phyloP scores from a whole-genome alignment of 2,113 vertebrate species.

The Thymallus thymallus region DNA sequence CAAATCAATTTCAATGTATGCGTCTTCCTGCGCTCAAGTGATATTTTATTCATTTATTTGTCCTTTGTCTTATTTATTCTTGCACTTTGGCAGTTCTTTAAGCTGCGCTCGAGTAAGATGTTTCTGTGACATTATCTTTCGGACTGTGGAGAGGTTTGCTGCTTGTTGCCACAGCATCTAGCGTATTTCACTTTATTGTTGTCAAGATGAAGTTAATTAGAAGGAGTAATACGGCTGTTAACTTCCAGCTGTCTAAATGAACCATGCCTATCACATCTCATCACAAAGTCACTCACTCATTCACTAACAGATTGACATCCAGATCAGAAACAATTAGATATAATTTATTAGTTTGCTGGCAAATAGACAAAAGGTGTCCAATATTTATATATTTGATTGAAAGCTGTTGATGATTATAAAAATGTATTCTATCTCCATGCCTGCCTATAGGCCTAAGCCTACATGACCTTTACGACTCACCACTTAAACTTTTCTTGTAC shows the following conservation, averaged over 20 bases:
- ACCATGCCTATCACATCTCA: slow-evolving; percentile 7
- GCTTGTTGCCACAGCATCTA: slow-evolving; percentile 25
- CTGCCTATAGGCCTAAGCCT: no score
- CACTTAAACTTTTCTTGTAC: slow-evolving; percentile 2
- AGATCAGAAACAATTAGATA: background rate
- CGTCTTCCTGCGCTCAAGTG: background rate
- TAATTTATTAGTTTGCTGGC: no score
- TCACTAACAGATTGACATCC: background rate
- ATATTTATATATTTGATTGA: no score
- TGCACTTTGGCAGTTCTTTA: background rate
- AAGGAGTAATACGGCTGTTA: slow-evolving; percentile 14
- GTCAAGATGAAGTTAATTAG: slow-evolving; percentile 17
- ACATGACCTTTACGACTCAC: background rate
- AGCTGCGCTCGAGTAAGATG: background rate
- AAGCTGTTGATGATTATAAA: no score
- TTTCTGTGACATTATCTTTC: slow-evolving; percentile 5
- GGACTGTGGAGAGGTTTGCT: background rate
- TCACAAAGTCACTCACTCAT: background rate
- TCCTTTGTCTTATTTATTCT: background rate
- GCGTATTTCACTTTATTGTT: slow-evolving; percentile 2
- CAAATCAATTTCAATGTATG: background rate
- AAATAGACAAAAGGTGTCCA: no score
- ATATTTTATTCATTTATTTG: slow-evolving; percentile 1
- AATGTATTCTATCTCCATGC: no score
- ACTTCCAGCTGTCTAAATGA: slow-evolving; percentile 10